Evolutionary conservation across 2,113 vertebrate genomes (phyloP).

Genomic region (Oryzias celebensis): DNA sequence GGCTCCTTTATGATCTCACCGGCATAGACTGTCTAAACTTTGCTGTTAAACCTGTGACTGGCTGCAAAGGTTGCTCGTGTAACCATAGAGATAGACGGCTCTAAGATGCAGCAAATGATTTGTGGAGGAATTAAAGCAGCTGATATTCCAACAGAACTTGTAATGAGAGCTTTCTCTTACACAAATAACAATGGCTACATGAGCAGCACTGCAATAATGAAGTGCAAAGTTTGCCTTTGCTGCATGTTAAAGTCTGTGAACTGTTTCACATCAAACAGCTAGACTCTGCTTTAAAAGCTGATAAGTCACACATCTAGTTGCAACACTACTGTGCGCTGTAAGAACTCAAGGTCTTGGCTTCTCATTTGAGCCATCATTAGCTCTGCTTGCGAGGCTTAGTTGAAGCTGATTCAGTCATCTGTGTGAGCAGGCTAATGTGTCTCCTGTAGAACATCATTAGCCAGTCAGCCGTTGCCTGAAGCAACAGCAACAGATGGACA

Average conservation of each 20-base stretch:
- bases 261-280: constrained; percentile 27
- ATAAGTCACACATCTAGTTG: constrained; percentile 18
- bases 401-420: constrained; percentile 58
- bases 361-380: constrained; percentile 52
- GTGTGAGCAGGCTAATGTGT: constrained; percentile 64
- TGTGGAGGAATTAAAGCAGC: constrained; percentile 42
- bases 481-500: constrained; percentile 62
- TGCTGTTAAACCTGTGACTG: constrained; percentile 34
- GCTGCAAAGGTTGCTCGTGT: constrained; percentile 41
- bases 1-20: constrained; percentile 25
- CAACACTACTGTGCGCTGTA: constrained; percentile 23
- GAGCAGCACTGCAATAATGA: constrained; percentile 23
- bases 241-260: constrained; percentile 23
- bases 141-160: constrained; percentile 17
- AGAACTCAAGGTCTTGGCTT: constrained; percentile 31
- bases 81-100: constrained; percentile 57
- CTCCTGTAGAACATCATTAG: constrained; percentile 70
- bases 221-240: constrained; percentile 29
- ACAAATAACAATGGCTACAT: constrained; percentile 24
- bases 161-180: constrained; percentile 43
- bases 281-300: constrained; percentile 29
- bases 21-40: constrained; percentile 28
- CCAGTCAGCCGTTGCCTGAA: constrained; percentile 58
- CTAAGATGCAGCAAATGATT: constrained; percentile 45
- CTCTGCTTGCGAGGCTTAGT: constrained; percentile 39